Base-by-base conservation (phyloP, 1,140 invertebrate species). In the Ips typographus region DNA sequence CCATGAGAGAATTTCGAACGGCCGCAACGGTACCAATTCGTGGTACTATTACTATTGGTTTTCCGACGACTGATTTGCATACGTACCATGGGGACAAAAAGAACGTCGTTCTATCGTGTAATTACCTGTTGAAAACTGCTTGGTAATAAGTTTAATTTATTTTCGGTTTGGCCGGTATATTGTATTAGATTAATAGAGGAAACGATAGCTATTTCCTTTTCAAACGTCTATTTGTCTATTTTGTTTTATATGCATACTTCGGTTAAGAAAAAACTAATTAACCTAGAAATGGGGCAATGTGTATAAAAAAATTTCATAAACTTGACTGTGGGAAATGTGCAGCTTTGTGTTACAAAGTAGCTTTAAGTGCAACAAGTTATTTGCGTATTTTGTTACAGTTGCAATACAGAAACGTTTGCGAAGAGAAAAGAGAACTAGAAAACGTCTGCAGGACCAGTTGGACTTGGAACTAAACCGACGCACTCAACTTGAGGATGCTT, bases 391-490 rank as follows among this genome's bases (percentile, higher is more conserved):
- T 57, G 56, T 89, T 85, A 4, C 86, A 95, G 94, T 91, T 65
- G 83, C 91, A 71, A 92, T 93, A 79, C 91, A 94, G 79, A 94
- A 94, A 77, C 88, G 94, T 44, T 84, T 94, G 79, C 90, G 93
- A 82, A 92, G 93, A 76, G 93, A 95, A 79, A 87, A 91, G 72
- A 90, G 92, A 78, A 87, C 89, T 40, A 86, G 94, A 72, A 88
- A 91, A 75, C 87, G 90, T 70, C 84, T 94, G 40, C 93, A 95
- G 77, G 92, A 94, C 70, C 91, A 94, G 74, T 79, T 95, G 64
- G 92, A 94, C 64, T 77, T 88, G 64, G 91, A 93, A 80, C 83
- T 89, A 70, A 93, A 93, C 78, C 85, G 89, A 79, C 85, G 90
- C 75, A 84, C 85, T 63, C 90, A 91, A 76, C 85, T 92, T 63